These are phyloP conservation scores for Rhopilema esculentum DNA, from an alignment of 30 jellyfish, hydroid and myxozoan genomes.

Conservation along the genomic window DNA sequence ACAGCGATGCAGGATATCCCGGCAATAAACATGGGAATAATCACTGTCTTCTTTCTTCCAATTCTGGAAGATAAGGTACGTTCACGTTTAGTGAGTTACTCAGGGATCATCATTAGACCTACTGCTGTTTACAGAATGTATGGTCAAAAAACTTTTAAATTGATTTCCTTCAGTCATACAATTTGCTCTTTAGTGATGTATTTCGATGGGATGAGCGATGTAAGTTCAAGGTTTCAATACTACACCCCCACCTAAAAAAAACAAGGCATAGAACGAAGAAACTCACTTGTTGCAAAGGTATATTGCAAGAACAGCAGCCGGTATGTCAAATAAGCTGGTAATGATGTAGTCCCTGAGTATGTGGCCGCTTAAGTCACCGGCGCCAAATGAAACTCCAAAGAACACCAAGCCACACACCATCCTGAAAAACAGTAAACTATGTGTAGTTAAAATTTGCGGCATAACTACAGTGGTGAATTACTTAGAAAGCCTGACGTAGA, in stretches of 20 bases:
- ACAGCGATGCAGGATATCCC: background rate
- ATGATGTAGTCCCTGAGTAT: slow-evolving; percentile 36
- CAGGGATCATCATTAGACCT: too few species aligned
- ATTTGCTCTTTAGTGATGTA: background rate
- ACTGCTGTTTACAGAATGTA: too few species aligned
- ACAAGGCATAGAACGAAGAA: background rate
- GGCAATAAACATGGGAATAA: background rate
- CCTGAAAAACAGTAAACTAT: background rate
- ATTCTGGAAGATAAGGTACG: too few species aligned
- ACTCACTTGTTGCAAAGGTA: slow-evolving; percentile 46
- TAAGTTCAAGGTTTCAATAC: background rate
- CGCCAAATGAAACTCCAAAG: slow-evolving; percentile 70
- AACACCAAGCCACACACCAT: slow-evolving; percentile 53
- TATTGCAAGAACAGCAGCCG: slow-evolving; percentile 51
- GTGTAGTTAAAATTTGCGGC: background rate
- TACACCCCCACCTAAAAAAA: background rate
- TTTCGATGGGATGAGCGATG: background rate
- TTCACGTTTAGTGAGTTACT: too few species aligned
- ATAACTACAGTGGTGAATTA: too few species aligned
- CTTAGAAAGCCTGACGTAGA: too few species aligned
- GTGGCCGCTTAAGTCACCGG: slow-evolving; percentile 70
- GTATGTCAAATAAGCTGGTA: slow-evolving; percentile 26
- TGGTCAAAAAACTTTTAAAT: background rate
- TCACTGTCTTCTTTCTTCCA: too few species aligned
- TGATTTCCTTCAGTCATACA: background rate